A percentile compares a stretch with the other conserved stretches of the same genome.
phyloP scores from a whole-genome alignment of 2,113 vertebrate species.

The Siniperca knerii region DNA sequence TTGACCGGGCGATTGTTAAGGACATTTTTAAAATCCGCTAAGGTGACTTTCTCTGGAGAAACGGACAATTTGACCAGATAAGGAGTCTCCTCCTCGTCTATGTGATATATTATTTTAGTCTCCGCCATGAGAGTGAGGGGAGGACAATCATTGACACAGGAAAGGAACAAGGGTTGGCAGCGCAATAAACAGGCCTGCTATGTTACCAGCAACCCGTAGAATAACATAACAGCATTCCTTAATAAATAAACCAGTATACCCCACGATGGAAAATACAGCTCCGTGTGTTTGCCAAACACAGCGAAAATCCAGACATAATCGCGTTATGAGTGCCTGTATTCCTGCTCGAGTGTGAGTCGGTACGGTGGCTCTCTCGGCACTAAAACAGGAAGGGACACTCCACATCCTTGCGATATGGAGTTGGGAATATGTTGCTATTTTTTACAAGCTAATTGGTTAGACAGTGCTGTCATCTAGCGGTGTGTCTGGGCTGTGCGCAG shows the following conservation, averaged over 20 bases:
- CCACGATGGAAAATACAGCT: conserved; percentile 67
- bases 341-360: conserved; percentile 79
- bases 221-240: conserved; percentile 69
- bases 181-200: conserved; percentile 75
- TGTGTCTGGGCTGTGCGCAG: conserved; percentile 44
- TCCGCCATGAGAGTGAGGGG: conserved; percentile 93
- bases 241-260: conserved; percentile 54
- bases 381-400: conserved; percentile 90
- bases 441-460: conserved; percentile 66
- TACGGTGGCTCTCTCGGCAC: conserved; percentile 83
- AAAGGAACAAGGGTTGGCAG: conserved; percentile 80
- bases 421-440: conserved; percentile 80
- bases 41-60: conserved; percentile 94
- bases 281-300: conserved; percentile 62
- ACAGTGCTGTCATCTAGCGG: conserved; percentile 86
- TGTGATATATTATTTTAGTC: conserved; percentile 98
- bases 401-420: conserved; percentile 83
- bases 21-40: conserved; percentile 98
- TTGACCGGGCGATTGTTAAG: conserved; percentile 95
- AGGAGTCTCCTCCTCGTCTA: conserved; percentile 98
- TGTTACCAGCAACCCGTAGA: conserved; percentile 71
- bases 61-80: conserved; percentile 97
- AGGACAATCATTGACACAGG: conserved; percentile 85
- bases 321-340: conserved; percentile 72
- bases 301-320: conserved; percentile 78